Base-by-base conservation (phyloP, 2,113 vertebrate species). In the Athene noctua region DNA sequence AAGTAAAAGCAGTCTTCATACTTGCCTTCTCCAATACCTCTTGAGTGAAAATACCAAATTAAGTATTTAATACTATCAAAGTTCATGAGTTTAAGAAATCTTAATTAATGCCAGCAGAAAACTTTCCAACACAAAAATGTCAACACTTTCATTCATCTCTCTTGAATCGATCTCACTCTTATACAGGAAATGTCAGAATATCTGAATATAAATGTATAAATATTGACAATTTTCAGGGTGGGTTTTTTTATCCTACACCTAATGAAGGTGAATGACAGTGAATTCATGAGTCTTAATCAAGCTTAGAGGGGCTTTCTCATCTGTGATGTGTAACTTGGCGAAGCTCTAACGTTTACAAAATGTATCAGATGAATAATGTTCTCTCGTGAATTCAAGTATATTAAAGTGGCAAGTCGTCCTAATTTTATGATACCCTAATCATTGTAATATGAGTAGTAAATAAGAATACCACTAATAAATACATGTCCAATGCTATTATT, bases 351-450 rank as follows among this genome's bases (percentile, higher is more conserved):
- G 55, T 96, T 97, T 97, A 86, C 67, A 92, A 96, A 95, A 96
- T 70, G 15, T 83, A 75, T 94, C 80, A 95, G 74, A 74, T 94
- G 67, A 91, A 94, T 95, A 97, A 96, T 93, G 21, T 83, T 96
- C 73, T 93, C 81, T 96, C 87, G 92, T 83, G 55, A 97, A 96
- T 71, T 74, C 70, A 90, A 78, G 38, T 92, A 72, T 77, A 78
- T 89, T 21, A 40, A 93, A 97, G 74, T 85, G 51, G 14, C 3
- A 79, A 93, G 73, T 93, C 80, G 87, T 97, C 27, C 82, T 92
- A 95, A 95, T 96, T 96, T 97, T 96, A 68, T 93, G 80, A 77
- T 93, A 88, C 44, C 26, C 36, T 97, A 90, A 95, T 88, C 86
- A 34, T 90, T 95, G 51, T 78, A 96, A 88, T 75, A 93, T 81